Base-by-base conservation (phyloP, 2,113 vertebrate genomes). In the Neomonachus schauinslandi region DNA sequence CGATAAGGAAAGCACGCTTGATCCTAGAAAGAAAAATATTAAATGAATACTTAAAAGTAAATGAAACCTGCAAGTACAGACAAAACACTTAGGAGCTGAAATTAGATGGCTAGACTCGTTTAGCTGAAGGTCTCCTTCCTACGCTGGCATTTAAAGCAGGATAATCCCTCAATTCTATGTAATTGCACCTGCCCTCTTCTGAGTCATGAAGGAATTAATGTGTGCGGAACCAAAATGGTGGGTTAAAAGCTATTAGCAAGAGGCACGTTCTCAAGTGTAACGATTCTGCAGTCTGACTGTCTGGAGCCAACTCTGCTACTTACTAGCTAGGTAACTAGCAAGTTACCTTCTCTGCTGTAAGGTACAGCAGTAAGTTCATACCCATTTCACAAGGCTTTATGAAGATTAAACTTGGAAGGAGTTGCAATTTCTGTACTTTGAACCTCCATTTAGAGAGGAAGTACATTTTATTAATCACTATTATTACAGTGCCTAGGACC, bases 1-100 rank as follows among this genome's bases (percentile, higher is more conserved):
- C 99, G 93, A 99, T 99, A 93, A 99, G 99, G 98, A 99, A 99
- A 98, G 99, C 99, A 87, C 99, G 99, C 98, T 99, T 99, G 99
- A 99, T 99, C 99, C 99, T 99, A 96, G 8, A 97, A 61, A 80
- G 36, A 24, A 98, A 92, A 96, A 93, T 2, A 95, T 24, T 28
- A 26, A 26, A 46, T 89, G 31, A 95, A 91, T 10, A 51, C 0
- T 69, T 67, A 42, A n/a, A 92, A 67, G 11, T 14, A 39, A 28
- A 79, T 9, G 7, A 84, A 91, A 33, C 28, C 22, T 12, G 26
- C 19, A 74, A 91, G 2, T 46, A 69, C 3, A 74, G 22, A 55
- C 22, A 39, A 33, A 71, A 42, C 36, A 28, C 3, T 2, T 22
- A 79, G 28, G 15, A 81, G 15, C 22, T 46, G 14, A 59, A 31